Conservation (phyloP, 2,888 invertebrate species). For the Tortrix viridana region DNA sequence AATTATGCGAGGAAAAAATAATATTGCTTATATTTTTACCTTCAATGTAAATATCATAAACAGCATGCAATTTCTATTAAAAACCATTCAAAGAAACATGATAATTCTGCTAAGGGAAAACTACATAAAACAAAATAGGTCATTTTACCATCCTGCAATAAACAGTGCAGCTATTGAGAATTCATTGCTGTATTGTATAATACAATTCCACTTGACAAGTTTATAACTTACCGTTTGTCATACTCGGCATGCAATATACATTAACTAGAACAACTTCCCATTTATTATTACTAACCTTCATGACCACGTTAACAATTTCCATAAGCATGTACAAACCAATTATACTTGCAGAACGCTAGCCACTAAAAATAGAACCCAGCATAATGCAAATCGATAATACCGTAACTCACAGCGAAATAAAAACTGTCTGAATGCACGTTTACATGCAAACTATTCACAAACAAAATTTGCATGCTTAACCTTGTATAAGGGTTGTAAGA, state of each 20-base stretch:
- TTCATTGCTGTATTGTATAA: no score
- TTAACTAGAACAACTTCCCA: no score
- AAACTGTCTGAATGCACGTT: slow-evolving; percentile 52
- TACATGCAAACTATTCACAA: slow-evolving; percentile 63
- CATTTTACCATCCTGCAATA: no score
- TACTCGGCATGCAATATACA: no score
- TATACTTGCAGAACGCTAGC: slow-evolving; percentile 7
- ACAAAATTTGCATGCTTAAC: slow-evolving; percentile 59
- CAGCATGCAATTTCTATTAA: background rate
- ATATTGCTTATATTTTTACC: background rate
- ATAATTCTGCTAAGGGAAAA: background rate
- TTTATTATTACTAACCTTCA: background rate
- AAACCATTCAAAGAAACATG: background rate
- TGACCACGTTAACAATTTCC: background rate
- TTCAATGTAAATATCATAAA: no score
- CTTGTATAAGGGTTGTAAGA: slow-evolving; percentile 59
- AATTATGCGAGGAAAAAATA: background rate
- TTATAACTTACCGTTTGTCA: no score
- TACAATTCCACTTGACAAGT: no score
- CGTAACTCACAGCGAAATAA: slow-evolving; percentile 45
- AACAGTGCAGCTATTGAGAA: no score
- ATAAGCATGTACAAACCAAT: slow-evolving; percentile 37
- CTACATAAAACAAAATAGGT: no score
- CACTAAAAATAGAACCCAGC: slow-evolving; percentile 31
- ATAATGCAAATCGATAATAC: slow-evolving; percentile 49